A percentile compares a stretch with the other conserved stretches of the same genome.
Evolutionary conservation across 2,113 vertebrate species (phyloP).

Genomic region (Lagopus leucura): DNA sequence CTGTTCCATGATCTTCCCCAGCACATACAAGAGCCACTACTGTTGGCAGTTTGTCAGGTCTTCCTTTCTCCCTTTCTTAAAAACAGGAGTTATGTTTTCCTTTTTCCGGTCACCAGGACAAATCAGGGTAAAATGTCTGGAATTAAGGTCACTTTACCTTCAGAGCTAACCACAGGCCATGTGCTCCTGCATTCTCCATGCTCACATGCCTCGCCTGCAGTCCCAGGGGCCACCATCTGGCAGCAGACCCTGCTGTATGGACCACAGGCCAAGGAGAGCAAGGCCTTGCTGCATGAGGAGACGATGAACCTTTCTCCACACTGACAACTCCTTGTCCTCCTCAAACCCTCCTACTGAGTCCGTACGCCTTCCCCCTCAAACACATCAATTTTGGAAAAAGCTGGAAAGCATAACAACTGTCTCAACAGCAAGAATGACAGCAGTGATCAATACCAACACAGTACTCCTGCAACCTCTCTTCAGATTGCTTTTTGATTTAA

Average conservation of each 20-base stretch:
- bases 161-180: neutral
- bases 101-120: too few species aligned
- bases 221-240: too few species aligned
- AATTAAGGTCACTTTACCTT: neutral
- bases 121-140: neutral
- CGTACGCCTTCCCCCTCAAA: neutral
- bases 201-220: neutral
- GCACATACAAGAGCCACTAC: too few species aligned
- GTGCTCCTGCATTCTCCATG: too few species aligned
- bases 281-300: neutral
- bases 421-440: neutral
- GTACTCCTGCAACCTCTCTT: neutral
- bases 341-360: neutral
- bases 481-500: neutral
- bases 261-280: neutral
- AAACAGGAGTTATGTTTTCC: too few species aligned
- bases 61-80: too few species aligned
- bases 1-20: too few species aligned
- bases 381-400: neutral
- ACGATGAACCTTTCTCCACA: neutral
- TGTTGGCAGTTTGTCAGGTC: too few species aligned
- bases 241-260: neutral
- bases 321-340: neutral
- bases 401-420: neutral
- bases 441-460: neutral